These are phyloP conservation scores for Drosophila mauritiana DNA, from an alignment of 1,140 invertebrate genomes.

Conservation along the genomic window DNA sequence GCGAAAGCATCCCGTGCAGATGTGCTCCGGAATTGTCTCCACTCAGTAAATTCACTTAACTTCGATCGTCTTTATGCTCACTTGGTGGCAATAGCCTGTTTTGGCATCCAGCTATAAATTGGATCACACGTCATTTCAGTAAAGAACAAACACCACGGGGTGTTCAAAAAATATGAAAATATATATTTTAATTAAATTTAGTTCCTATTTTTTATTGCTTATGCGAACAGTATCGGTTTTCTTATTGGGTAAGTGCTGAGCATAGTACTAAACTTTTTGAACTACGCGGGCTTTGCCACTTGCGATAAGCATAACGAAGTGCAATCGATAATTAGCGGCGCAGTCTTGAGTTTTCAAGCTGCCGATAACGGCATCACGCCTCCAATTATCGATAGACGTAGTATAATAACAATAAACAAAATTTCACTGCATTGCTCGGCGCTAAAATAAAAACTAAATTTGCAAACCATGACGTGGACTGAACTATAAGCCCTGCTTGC, in stretches of 20 bases:
- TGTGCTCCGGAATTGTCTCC: slow-evolving; percentile 9
- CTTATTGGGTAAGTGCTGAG: too few species aligned
- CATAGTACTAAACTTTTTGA: background rate
- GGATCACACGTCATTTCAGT: slow-evolving; percentile 1
- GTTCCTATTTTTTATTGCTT: too few species aligned
- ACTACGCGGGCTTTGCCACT: background rate
- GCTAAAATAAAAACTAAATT: background rate
- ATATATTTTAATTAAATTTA: background rate
- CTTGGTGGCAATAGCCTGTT: background rate
- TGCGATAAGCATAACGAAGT: background rate
- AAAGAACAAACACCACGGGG: background rate
- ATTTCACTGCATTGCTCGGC: background rate
- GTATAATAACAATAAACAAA: background rate
- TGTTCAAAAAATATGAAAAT: background rate
- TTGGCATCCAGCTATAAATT: background rate
- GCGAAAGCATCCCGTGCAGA: slow-evolving; percentile 12
- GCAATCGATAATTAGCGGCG: background rate
- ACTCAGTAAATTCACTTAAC: slow-evolving; percentile 31
- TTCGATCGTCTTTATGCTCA: slow-evolving; percentile 9
- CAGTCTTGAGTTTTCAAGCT: background rate
- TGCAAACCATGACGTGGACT: background rate
- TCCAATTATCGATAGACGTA: background rate
- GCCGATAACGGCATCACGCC: background rate
- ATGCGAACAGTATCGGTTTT: too few species aligned
- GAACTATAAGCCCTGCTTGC: background rate